Evolutionary conservation across 2,797 vertebrate genomes (phyloP), one percentile per base, ranked within the genome.

Genomic region (Denticeps clupeoides): DNA sequence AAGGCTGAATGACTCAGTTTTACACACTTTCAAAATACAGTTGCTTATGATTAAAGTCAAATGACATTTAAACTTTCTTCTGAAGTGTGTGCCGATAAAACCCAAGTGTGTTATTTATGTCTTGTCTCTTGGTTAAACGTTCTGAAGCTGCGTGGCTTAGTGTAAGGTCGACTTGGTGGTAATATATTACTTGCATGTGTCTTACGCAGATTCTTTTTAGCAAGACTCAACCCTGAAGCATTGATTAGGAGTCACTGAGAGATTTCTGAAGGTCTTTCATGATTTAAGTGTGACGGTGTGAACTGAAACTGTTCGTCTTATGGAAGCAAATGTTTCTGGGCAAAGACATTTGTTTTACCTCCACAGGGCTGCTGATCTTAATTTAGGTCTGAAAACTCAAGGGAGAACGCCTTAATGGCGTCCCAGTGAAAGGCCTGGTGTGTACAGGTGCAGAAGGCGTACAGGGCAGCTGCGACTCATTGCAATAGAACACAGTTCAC

Each of bases 271-370:
- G 7, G 46, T 62, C 47, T 57, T 19, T 40, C 57, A 58, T 46
- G 41, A 62, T 58, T 61, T 49, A 33, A 52, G 55, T 55, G 24
- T 41, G 21, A 13, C 43, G 51, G 62, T 53, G 43, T 41, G 45
- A 60, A 70, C 47, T 59, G 54, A 67, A n/a, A n/a, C 46, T 49
- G 49, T 52, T 56, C 49, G 53, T 69, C 73, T 65, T 64, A 68
- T 25, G 16, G 51, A 45, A 59, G 60, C 58, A 70, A 67, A 54
- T 62, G 57, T 49, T 60, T 60, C 59, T 68, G 75, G 70, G 75
- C 71, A 3, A 32, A 21, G 22, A 45, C 40, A 9, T 9, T 51
- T 77, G 68, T 74, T 78, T 81, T 75, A 78, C 58, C 69, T 35
- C 25, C 41, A 28, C 33, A 6, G 49, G 47, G 46, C 51, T 55